Conservation (phyloP, 1,140 invertebrate species). For the Caerostris extrusa region DNA sequence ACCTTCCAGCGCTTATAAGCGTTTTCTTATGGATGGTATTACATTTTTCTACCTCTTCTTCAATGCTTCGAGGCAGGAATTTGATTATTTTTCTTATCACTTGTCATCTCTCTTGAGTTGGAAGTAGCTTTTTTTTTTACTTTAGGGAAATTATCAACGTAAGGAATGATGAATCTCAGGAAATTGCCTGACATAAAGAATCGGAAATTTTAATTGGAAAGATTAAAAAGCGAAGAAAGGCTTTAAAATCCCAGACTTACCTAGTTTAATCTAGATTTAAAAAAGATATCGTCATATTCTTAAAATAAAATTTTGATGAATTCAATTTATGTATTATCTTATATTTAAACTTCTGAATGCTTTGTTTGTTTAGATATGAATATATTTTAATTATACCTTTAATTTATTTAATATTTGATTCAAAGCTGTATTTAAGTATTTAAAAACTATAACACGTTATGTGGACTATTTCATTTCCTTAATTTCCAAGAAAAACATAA, state of each 20-base stretch:
- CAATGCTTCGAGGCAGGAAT: not conserved
- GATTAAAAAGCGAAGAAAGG: constrained; percentile 14
- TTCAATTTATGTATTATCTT: no score
- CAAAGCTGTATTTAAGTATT: no score
- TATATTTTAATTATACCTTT: no score
- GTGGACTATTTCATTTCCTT: no score
- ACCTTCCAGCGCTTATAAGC: constrained; percentile 36
- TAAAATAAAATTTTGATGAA: no score
- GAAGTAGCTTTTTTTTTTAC: not conserved
- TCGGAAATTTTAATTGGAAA: constrained; percentile 33
- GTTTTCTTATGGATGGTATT: constrained; percentile 42
- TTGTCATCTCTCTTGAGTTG: not conserved
- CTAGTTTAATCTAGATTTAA: not conserved
- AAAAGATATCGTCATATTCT: no score
- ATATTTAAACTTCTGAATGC: no score
- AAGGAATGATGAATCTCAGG: not conserved
- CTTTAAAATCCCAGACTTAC: not conserved
- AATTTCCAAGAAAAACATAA: no score
- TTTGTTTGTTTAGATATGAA: no score
- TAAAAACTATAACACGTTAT: no score
- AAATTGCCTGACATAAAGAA: constrained; percentile 1
- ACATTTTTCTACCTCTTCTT: constrained; percentile 14
- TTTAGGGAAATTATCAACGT: not conserved
- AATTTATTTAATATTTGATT: no score
- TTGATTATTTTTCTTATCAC: constrained; percentile 47